Conservation (phyloP, 2,113 vertebrate genomes). For the Macrotus californicus region DNA sequence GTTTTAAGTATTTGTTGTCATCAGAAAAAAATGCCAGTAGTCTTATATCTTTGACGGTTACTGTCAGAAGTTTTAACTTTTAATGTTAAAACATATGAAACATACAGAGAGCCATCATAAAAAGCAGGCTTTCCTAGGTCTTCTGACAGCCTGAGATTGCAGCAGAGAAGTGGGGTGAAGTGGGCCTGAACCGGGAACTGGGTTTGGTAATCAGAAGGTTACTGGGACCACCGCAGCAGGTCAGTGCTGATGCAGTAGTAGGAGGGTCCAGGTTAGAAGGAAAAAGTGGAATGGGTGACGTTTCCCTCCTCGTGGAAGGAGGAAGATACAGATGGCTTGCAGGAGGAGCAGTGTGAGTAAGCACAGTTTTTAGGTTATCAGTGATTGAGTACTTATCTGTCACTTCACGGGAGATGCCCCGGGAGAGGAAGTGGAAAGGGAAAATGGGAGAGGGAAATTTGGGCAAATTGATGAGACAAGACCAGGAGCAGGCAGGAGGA, state of each 20-base stretch:
- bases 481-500: neutral
- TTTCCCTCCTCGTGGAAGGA: neutral
- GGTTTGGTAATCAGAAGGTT: neutral
- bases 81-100: neutral
- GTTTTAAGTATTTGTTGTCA: neutral
- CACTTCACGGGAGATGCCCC: neutral
- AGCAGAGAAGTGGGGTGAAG: neutral
- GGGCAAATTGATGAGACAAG: neutral
- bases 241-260: neutral
- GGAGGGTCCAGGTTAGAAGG: neutral
- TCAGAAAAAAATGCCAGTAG: neutral
- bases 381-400: neutral
- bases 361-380: neutral
- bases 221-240: neutral
- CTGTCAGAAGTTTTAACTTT: neutral
- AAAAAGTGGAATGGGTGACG: neutral
- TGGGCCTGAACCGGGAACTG: neutral
- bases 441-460: neutral
- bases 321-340: neutral
- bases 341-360: neutral
- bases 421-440: neutral
- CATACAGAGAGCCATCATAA: neutral
- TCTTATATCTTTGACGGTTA: neutral
- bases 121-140: neutral
- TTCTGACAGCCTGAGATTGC: neutral